Conservation (phyloP, 1,140 invertebrate species). For the Ceratitis capitata region DNA sequence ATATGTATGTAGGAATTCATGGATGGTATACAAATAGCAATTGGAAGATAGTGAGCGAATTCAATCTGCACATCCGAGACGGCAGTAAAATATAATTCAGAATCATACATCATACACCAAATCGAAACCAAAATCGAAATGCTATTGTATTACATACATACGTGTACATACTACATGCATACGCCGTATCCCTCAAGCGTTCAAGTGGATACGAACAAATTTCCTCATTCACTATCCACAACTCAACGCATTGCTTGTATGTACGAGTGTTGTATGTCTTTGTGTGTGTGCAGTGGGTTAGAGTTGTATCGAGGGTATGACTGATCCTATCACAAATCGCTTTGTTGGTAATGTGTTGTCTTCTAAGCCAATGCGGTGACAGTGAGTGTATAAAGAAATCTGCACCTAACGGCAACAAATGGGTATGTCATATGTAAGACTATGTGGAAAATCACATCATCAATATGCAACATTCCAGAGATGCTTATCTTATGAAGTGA, state of each 20-base stretch:
- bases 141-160: no score
- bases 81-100: conserved; percentile 6
- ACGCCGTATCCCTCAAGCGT: not conserved
- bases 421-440: conserved; percentile 44
- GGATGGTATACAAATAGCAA: not conserved
- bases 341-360: not conserved
- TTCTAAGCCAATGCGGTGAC: not conserved
- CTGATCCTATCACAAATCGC: not conserved
- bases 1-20: not conserved
- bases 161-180: no score
- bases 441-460: conserved; percentile 64
- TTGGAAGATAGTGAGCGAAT: not conserved
- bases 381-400: not conserved
- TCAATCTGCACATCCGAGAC: not conserved
- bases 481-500: not conserved
- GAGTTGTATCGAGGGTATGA: not conserved
- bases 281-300: no score
- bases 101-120: conserved; percentile 15
- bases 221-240: conserved; percentile 4
- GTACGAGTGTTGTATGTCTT: not conserved
- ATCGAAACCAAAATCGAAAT: conserved; percentile 11
- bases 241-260: not conserved
- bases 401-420: not conserved
- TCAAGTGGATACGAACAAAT: not conserved
- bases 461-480: conserved; percentile 56